Base-by-base conservation (phyloP, 2,888 invertebrate species). In the Megamerina dolium region DNA sequence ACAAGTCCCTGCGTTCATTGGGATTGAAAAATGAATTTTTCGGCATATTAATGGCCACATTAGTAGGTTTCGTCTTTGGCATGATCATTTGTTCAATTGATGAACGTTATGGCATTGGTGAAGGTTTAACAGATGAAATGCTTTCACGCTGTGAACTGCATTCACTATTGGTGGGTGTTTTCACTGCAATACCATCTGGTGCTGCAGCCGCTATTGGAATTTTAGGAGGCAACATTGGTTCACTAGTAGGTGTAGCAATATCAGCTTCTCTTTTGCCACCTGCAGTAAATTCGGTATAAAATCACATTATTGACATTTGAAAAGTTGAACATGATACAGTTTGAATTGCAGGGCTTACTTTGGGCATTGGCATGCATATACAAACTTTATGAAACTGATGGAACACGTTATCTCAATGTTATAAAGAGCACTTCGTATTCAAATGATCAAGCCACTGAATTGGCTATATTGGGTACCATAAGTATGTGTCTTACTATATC, bases 251-350 rank as follows among this genome's bases (percentile, higher is more conserved):
- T 4, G 87, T 87, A 5, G 87, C 87, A 4, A 87, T 88, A 55
- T 87, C 87, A 0, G 86, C 86, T 0, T 86, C 87, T 0, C 67
- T 88, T 13, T 71, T 87, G 44, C 87, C 87, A 1, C 87, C 88
- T 3, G 85, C 86, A 40, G 87, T 87, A 2, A 87, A 88, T 71
- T 81, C 85, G 46, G 85, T 81, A 42, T 19, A 12, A 12, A 32
- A 18, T 32, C 6, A 6, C 16, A 4, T 14, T 14, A 18, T n/a
- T 30, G 30, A n/a, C n/a, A n/a, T n/a, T n/a, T n/a, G n/a, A n/a
- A n/a, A n/a, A 23, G 4, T 9, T 16, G 17, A 23, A 31, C n/a
- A 33, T 17, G 20, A 17, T 16, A 21, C 14, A 14, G 12, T 23
- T 32, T 31, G 31, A 3, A 20, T 42, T 43, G 14, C 58, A 81